These are phyloP conservation scores for Gisinianus flammeolus DNA, from an alignment of 2,888 invertebrate species.

Conservation along the genomic window DNA sequence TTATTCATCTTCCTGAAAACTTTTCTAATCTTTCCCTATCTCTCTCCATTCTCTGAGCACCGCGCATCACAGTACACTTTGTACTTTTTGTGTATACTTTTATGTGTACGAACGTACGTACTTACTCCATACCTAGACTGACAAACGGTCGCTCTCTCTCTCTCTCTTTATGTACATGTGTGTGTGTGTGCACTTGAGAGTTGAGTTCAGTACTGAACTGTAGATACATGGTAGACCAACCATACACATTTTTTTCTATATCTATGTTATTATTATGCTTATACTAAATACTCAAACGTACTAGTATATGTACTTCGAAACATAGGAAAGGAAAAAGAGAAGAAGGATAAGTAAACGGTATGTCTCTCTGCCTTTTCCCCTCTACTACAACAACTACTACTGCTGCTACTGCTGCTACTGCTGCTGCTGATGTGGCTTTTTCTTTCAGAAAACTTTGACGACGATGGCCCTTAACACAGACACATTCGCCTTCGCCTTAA, in stretches of 20 bases:
- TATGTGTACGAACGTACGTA: not conserved
- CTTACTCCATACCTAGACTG: not conserved
- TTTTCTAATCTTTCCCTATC: slow-evolving; percentile 30
- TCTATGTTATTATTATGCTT: too few species aligned
- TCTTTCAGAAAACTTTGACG: slow-evolving; percentile 30
- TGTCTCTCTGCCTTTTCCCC: not conserved
- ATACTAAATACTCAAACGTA: too few species aligned
- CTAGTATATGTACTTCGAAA: too few species aligned
- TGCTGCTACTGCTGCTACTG: not conserved
- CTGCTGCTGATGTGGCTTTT: slow-evolving; percentile 34
- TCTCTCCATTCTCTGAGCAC: not conserved
- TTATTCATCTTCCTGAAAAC: slow-evolving; percentile 31
- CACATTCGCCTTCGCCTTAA: slow-evolving; percentile 27
- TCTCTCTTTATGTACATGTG: not conserved
- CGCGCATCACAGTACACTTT: too few species aligned
- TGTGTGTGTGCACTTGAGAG: too few species aligned
- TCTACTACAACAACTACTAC: not conserved
- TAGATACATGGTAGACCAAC: too few species aligned
- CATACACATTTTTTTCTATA: too few species aligned
- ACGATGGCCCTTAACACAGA: slow-evolving; percentile 34
- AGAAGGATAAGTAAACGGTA: not conserved
- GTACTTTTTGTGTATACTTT: too few species aligned
- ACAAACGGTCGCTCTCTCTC: slow-evolving; percentile 15
- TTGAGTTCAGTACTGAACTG: too few species aligned
- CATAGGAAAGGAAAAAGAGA: not conserved